Conservation (phyloP, 64 coral and sea anemone genomes). For the Astreopora myriophthalma region DNA sequence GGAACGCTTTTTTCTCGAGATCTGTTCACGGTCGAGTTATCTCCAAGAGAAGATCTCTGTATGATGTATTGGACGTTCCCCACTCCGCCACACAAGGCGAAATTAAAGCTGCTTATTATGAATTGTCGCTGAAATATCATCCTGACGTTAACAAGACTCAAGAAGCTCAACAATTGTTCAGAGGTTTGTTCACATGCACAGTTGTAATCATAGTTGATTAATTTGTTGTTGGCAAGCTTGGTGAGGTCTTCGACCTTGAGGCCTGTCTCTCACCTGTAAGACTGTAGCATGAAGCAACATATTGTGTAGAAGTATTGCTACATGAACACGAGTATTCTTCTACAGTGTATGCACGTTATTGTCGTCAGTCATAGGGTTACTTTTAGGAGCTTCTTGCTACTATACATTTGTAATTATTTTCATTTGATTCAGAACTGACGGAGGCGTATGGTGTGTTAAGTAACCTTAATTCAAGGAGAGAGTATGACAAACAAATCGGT, state of each 20-base stretch:
- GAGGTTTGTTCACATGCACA: constrained; percentile 79
- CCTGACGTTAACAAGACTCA: constrained; percentile 66
- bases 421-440: constrained; percentile 50
- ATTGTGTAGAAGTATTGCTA: too few species aligned
- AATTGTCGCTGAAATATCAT: constrained; percentile 80
- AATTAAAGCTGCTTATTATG: constrained; percentile 81
- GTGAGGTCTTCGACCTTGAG: too few species aligned
- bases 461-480: constrained; percentile 76
- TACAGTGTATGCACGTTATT: too few species aligned
- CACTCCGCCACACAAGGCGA: constrained; percentile 78
- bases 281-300: too few species aligned
- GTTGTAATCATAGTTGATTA: too few species aligned
- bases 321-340: too few species aligned
- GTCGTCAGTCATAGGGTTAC: too few species aligned
- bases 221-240: too few species aligned
- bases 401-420: not conserved
- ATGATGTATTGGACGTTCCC: constrained; percentile 76
- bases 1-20: not conserved
- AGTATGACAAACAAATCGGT: constrained; percentile 92
- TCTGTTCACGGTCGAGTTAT: not conserved
- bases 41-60: constrained; percentile 13
- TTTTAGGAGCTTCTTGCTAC: too few species aligned
- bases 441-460: constrained; percentile 78
- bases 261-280: too few species aligned
- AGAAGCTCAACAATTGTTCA: constrained; percentile 58